Percentiles rank a stretch among this genome's conserved stretches.
These are phyloP conservation scores for Eulacestoma nigropectus DNA, from an alignment of 2,113 vertebrate genomes.

Conservation along the genomic window DNA sequence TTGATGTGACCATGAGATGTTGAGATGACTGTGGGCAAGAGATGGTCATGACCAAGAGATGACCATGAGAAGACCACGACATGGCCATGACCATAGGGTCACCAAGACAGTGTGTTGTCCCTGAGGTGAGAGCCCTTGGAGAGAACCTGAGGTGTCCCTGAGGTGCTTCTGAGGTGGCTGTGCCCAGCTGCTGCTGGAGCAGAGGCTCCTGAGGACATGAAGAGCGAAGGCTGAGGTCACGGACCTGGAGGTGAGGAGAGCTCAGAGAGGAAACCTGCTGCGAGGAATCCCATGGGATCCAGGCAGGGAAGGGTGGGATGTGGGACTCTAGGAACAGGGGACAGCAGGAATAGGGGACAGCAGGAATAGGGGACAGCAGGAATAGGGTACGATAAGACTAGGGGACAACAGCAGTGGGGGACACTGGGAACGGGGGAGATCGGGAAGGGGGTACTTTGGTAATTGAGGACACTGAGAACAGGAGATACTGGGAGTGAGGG, in stretches of 20 bases:
- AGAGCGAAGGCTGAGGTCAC: background rate
- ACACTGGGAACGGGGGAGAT: background rate
- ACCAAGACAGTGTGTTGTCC: background rate
- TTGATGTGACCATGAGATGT: background rate
- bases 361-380: background rate
- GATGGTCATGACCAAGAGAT: background rate
- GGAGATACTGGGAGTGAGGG: background rate
- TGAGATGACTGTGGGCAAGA: background rate
- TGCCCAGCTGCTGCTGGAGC: background rate
- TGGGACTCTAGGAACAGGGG: background rate
- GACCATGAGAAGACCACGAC: background rate
- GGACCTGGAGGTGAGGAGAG: background rate
- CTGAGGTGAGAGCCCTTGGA: background rate
- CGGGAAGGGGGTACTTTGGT: background rate
- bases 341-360: background rate
- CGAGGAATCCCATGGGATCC: background rate
- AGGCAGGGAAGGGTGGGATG: background rate
- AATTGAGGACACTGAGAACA: background rate
- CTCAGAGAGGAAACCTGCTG: background rate
- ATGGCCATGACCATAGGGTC: background rate
- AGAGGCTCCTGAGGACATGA: background rate
- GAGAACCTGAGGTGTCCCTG: no score
- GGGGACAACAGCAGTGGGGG: background rate
- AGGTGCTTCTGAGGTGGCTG: background rate
- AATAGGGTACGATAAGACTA: no score